phyloP scores from a whole-genome alignment of 2,888 invertebrate genomes.

The Pomacea canaliculata region DNA sequence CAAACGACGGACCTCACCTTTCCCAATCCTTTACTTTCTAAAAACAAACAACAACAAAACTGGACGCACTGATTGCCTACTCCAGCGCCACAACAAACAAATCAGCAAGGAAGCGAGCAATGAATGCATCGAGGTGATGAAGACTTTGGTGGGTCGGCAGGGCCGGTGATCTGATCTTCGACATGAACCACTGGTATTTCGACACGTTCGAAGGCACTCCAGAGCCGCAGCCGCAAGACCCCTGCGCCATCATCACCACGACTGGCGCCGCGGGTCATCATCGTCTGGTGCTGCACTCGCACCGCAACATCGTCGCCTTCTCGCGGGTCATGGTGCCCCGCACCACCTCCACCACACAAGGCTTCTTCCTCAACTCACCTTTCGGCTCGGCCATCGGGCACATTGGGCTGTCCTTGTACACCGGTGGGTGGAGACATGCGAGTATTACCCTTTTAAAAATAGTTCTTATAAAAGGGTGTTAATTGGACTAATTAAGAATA shows the following conservation, averaged over 20 bases:
- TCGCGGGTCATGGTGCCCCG: slow-evolving; percentile 14
- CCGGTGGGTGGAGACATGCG: too few relatives aligned
- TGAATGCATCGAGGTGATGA: too few relatives aligned
- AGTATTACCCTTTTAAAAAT: too few relatives aligned
- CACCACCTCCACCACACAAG: neutral
- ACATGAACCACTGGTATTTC: slow-evolving; percentile 4
- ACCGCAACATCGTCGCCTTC: slow-evolving; percentile 15
- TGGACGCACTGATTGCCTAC: too few relatives aligned
- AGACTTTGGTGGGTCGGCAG: too few relatives aligned
- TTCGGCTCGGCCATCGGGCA: slow-evolving; percentile 12
- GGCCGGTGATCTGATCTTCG: slow-evolving; percentile 14
- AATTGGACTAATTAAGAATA: too few relatives aligned
- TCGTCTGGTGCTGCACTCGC: slow-evolving; percentile 18
- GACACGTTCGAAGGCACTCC: neutral
- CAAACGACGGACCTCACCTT: too few relatives aligned
- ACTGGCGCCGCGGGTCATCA: slow-evolving; percentile 2
- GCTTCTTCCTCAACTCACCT: slow-evolving; percentile 11
- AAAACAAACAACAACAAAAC: too few relatives aligned
- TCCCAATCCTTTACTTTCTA: too few relatives aligned
- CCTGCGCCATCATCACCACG: slow-evolving; percentile 5
- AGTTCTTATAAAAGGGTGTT: too few relatives aligned
- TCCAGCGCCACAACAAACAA: too few relatives aligned
- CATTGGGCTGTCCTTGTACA: neutral
- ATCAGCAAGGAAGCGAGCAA: too few relatives aligned
- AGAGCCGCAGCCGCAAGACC: neutral